Base-by-base conservation (phyloP, 2,888 invertebrate genomes). In the Drosophila fulvimacula region DNA sequence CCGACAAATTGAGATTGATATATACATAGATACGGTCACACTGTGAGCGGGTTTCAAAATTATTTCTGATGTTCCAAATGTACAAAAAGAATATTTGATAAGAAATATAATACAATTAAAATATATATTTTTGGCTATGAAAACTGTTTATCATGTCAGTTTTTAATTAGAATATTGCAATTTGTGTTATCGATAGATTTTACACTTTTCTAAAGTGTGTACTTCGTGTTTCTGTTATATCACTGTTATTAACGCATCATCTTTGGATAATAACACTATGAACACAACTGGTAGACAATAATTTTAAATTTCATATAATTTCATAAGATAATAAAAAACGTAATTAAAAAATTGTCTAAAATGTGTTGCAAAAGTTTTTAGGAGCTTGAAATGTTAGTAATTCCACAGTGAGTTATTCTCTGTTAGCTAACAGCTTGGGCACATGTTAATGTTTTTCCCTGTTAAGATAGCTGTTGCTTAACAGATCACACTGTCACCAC, bases 401-500 rank as follows among this genome's bases (percentile, higher is more conserved):
- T 27, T n/a, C 7, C 15, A 19, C 9, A 30, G 17, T 19, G 3
- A 13, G 1, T 21, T n/a, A 10, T 34, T 38, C 11, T 27, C 24
- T 65, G 56, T 63, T 63, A 48, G 13, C 21, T 55, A 58, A 44
- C 62, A 63, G 19, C 5, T 5, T 17, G 11, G n/a, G 27, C 4
- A 44, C 17, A 58, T 67, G 59, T 72, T 71, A 53, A 70, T 17
- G 1, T 15, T 15, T 44, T 57, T 32, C 21, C 6, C 77, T 75
- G 77, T 72, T 67, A 48, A 46, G 15, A 34, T 2, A 19, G 5
- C 39, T 72, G 77, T 77, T 67, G 39, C 19, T 49, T 77, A 75
- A 77, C 76, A 76, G 69, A 59, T 63, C 77, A 79, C 79, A 79
- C 77, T 77, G 80, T 71, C 64, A 76, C 77, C 71, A 74, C 70